Evolutionary conservation across 2,797 vertebrate species (phyloP), one percentile per base, ranked within the genome.

Genomic region (Sciurus vulgaris): DNA sequence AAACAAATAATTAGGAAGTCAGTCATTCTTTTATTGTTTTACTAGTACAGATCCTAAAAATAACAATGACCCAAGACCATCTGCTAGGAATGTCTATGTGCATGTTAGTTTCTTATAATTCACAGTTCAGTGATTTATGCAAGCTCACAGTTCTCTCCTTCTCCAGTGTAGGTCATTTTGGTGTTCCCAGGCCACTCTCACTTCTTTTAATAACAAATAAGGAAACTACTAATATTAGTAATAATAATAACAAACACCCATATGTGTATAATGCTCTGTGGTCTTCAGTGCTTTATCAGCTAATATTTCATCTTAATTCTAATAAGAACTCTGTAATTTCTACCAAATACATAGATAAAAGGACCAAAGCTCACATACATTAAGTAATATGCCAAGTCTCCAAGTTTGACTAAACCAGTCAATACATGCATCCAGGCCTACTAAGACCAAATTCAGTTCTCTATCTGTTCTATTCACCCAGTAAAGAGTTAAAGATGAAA

Each of bases 1-100:
- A 86, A 77, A 17, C 24, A 96, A 77, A 77, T 77, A 81, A 81
- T 92, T 76, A 78, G n/a, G 20, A 93, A 93, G 79, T 86, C 89
- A 73, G 35, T 24, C 59, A 86, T 79, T 70, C 33, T 88, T 74
- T 91, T 35, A 82, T 76, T 78, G 65, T 87, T 69, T 86, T 79
- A n/a, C 51, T 93, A 84, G 13, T n/a, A 63, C 33, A 70, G 20
- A 70, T 7, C 24, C 38, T 67, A 87, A 83, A 41, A 69, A 93
- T 82, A 86, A 92, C 13, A 96, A 82, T 33, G 59, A 0, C 20
- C 22, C 26, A 15, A 95, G 95, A 65, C 33, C 56, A 87, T 54
- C 77, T 94, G 8, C 56, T 44, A 76, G 69, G 12, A 86, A 74
- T 49, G 73, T 67, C 44, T 18, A 63, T 84, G 67, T 69, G 20